Evolutionary conservation across 1,140 invertebrate genomes (phyloP).

Genomic region (Trissolcus basalis): DNA sequence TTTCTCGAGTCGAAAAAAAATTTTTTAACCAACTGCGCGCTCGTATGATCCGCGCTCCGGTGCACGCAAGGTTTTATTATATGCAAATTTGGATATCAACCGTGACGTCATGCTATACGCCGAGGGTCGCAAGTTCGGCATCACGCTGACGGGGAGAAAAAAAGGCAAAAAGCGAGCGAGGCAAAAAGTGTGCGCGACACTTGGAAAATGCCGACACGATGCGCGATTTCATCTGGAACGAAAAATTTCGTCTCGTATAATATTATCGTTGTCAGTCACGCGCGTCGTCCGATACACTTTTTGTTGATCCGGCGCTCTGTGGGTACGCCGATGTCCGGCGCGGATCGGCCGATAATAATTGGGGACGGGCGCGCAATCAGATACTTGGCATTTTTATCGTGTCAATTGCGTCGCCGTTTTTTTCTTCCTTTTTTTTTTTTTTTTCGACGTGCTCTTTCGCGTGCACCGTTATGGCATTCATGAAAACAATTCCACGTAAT

Average conservation of each 20-base stretch:
- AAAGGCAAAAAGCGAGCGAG: background rate
- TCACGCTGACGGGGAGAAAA: background rate
- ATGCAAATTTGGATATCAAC: slow-evolving; percentile 66
- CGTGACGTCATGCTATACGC: slow-evolving; percentile 49
- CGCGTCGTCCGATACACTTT: slow-evolving; percentile 28
- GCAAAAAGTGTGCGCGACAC: slow-evolving; percentile 60
- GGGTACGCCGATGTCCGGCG: no score
- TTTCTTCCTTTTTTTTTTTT: no score
- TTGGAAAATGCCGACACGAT: slow-evolving; percentile 65
- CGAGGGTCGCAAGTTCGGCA: background rate
- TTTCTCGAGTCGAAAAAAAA: slow-evolving; percentile 9
- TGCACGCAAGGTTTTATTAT: slow-evolving; percentile 69
- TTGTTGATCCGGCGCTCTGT: no score
- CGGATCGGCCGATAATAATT: background rate
- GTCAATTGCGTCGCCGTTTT: slow-evolving; percentile 6
- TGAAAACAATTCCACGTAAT: slow-evolving; percentile 38
- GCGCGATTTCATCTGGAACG: slow-evolving; percentile 41
- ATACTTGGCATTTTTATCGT: slow-evolving; percentile 23
- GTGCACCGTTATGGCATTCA: slow-evolving; percentile 8
- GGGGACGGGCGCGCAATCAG: background rate
- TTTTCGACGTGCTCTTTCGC: background rate
- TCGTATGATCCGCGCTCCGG: slow-evolving; percentile 25
- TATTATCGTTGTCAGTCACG: slow-evolving; percentile 56
- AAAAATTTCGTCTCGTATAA: slow-evolving; percentile 26
- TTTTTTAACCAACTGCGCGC: background rate